Evolutionary conservation across 1,140 invertebrate species (phyloP).

Genomic region (Zaprionus camerounensis): DNA sequence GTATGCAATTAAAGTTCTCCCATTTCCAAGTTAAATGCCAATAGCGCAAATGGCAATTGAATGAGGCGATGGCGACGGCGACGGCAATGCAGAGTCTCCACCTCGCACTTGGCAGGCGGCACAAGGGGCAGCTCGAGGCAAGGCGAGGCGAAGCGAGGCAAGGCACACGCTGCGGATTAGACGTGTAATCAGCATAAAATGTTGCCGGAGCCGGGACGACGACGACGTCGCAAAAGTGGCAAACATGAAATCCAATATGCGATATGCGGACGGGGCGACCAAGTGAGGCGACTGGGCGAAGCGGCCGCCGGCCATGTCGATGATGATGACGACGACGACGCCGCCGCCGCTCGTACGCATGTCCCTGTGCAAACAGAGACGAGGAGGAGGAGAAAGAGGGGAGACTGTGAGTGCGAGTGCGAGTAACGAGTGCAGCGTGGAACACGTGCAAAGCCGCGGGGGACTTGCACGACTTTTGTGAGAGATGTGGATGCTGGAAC

Average conservation of each 20-base stretch:
- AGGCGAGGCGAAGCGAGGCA: conserved; percentile 14
- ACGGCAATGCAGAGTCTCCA: conserved; percentile 9
- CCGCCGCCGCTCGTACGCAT: conserved; percentile 71
- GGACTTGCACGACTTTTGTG: conserved; percentile 77
- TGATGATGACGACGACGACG: conserved; percentile 42
- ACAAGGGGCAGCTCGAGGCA: not conserved
- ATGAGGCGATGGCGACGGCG: conserved; percentile 43
- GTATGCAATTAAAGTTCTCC: conserved; percentile 61
- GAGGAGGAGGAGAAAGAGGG: not conserved
- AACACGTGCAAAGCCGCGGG: conserved; percentile 84
- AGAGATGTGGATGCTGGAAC: conserved; percentile 40
- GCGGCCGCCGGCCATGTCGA: conserved; percentile 29
- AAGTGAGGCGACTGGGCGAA: conserved; percentile 20
- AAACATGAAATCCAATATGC: conserved; percentile 81
- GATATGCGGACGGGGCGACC: conserved; percentile 9
- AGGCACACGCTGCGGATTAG: conserved; percentile 80
- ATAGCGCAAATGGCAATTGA: conserved; percentile 71
- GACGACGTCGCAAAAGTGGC: conserved; percentile 66
- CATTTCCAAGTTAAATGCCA: conserved; percentile 60
- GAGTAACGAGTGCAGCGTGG: conserved; percentile 52
- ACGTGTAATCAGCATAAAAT: conserved; percentile 83
- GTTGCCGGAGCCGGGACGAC: conserved; percentile 60
- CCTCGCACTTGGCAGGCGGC: not conserved
- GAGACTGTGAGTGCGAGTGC: conserved; percentile 14
- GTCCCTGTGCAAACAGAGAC: conserved; percentile 70